These are phyloP conservation scores for Esox niger DNA, from an alignment of 2,113 vertebrate species.

Conservation along the genomic window DNA sequence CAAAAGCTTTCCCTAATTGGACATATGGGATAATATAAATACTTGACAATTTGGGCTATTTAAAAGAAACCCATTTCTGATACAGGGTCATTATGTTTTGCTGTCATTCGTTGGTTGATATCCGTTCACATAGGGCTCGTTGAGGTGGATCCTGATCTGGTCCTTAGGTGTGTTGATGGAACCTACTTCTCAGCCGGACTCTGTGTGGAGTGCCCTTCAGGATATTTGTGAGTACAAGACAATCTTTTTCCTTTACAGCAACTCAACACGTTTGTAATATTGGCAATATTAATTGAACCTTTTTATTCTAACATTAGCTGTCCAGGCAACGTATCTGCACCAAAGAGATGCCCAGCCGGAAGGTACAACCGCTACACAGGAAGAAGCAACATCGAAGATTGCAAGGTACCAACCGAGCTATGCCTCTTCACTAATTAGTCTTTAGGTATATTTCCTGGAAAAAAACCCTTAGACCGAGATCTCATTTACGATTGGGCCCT, in stretches of 20 bases:
- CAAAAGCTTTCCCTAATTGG: neutral
- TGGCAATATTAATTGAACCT: neutral
- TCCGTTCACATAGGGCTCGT: neutral
- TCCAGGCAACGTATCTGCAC: conserved; percentile 66
- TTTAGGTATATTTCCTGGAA: too few species aligned
- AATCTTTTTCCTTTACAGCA: neutral
- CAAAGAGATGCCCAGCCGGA: conserved; percentile 68
- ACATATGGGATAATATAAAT: neutral
- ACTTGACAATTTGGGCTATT: too few species aligned
- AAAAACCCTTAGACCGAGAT: too few species aligned
- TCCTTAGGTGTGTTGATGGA: conserved; percentile 66
- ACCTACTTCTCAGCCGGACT: conserved; percentile 66
- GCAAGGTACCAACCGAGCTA: conserved; percentile 77
- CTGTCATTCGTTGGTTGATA: neutral
- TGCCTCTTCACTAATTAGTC: neutral
- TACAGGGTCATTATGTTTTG: too few species aligned
- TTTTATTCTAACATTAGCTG: conserved; percentile 63
- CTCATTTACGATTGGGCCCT: too few species aligned
- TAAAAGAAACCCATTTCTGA: too few species aligned
- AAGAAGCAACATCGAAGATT: conserved; percentile 62
- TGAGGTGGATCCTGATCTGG: neutral
- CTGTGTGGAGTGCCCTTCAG: conserved; percentile 77
- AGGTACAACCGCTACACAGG: conserved; percentile 71
- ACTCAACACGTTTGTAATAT: neutral
- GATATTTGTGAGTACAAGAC: conserved; percentile 77